A percentile compares a stretch with the other conserved stretches of the same genome.
Conservation (phyloP, 30 jellyfish, hydroid and myxozoan species). For the Sanderia malayensis region DNA sequence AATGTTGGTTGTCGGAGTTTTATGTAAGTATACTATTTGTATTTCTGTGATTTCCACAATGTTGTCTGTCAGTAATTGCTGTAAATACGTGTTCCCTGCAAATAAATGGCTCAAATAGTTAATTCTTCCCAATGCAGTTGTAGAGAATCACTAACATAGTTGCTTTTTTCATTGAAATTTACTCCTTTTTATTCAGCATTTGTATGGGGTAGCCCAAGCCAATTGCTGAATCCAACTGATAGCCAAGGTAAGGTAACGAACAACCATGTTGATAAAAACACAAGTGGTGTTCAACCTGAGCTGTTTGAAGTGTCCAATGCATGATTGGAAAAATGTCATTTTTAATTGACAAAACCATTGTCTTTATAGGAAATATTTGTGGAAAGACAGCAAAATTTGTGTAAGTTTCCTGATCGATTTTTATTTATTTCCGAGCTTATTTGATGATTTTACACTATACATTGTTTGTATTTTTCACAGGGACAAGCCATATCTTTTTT, state of each 20-base stretch:
- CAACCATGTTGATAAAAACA: background rate
- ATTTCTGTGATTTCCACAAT: background rate
- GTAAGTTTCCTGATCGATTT: conserved; percentile 31
- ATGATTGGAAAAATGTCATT: background rate
- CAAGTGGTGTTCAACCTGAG: background rate
- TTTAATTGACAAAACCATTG: no score
- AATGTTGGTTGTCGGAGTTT: conserved; percentile 55
- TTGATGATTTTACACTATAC: background rate
- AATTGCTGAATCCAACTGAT: conserved; percentile 74
- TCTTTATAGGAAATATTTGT: conserved; percentile 58
- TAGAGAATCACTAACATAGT: background rate
- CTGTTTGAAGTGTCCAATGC: background rate
- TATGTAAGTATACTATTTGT: conserved; percentile 44
- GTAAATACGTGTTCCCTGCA: background rate
- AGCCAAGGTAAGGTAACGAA: conserved; percentile 47
- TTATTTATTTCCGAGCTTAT: background rate
- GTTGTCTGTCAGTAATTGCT: background rate
- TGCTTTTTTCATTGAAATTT: background rate
- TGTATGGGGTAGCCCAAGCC: conserved; percentile 68
- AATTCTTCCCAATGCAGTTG: background rate
- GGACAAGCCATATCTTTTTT: conserved; percentile 65
- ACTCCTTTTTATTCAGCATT: conserved; percentile 35
- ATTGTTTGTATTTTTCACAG: conserved; percentile 21
- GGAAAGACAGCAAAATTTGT: conserved; percentile 50
- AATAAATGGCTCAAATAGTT: background rate